A percentile compares a stretch with the other conserved stretches of the same genome.
Conservation (phyloP, 2,113 vertebrate genomes). For the Mus pahari region DNA sequence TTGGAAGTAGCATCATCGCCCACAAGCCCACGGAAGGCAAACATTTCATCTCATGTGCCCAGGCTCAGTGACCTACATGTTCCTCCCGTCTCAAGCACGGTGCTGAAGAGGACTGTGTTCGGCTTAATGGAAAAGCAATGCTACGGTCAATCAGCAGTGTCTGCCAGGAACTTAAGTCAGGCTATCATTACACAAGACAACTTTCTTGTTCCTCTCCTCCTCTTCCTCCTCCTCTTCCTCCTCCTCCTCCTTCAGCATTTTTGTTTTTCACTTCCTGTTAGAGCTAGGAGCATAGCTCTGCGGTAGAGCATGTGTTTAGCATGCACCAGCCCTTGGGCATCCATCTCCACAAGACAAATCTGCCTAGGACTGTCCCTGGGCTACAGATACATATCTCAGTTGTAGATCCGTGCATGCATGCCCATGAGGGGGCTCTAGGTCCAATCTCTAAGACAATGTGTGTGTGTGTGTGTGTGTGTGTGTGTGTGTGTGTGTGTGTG, state of each 20-base stretch:
- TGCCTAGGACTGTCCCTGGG: neutral
- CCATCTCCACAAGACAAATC: neutral
- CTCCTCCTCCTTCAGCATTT: neutral
- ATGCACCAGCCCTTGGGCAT: neutral
- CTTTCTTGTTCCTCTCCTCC: neutral
- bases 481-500: too few relatives aligned
- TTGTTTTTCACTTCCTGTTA: neutral
- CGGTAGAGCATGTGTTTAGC: neutral
- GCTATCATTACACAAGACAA: accelerated
- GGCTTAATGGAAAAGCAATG: neutral
- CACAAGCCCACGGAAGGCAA: neutral
- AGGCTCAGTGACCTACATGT: accelerated
- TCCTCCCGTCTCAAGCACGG: neutral
- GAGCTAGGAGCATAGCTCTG: neutral
- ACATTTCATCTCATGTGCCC: neutral
- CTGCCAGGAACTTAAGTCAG: neutral
- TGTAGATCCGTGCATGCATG: neutral
- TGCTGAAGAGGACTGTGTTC: neutral
- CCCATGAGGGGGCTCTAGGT: neutral
- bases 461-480: too few relatives aligned
- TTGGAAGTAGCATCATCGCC: neutral
- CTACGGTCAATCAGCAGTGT: neutral
- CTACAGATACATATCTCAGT: neutral
- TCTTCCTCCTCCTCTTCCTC: neutral
- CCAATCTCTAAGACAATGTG: too few relatives aligned